These are phyloP conservation scores for Castor canadensis DNA, from an alignment of 2,113 vertebrate species.

Conservation along the genomic window DNA sequence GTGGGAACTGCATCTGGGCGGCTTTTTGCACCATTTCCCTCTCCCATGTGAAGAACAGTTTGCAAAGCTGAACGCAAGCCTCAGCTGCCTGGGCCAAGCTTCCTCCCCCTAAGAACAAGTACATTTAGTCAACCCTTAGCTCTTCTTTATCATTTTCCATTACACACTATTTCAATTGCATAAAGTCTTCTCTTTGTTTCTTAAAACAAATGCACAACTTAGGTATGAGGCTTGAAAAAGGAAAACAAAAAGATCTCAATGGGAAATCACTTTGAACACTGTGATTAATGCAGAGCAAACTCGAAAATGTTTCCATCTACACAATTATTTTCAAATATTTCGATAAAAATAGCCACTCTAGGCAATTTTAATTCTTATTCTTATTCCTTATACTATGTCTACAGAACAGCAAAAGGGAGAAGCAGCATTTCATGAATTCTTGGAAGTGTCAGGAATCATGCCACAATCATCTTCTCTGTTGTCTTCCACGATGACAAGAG, in stretches of 20 bases:
- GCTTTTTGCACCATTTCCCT: conserved; percentile 30
- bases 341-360: conserved; percentile 28
- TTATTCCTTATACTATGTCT: not conserved
- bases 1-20: not conserved
- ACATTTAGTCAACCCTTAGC: not conserved
- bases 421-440: not conserved
- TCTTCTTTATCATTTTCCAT: not conserved
- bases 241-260: conserved; percentile 17
- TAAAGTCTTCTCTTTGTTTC: not conserved
- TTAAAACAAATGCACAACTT: conserved; percentile 45
- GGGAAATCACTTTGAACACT: not conserved
- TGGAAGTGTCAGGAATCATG: not conserved
- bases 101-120: not conserved
- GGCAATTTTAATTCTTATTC: not conserved
- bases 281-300: not conserved
- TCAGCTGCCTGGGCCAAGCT: not conserved
- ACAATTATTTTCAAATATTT: conserved; percentile 40
- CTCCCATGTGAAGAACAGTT: not conserved
- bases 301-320: not conserved
- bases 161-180: not conserved
- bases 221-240: not conserved
- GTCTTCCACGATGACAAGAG: not conserved
- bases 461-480: not conserved
- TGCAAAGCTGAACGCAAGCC: conserved; percentile 20
- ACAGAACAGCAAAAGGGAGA: not conserved